Evolutionary conservation across 2,113 vertebrate genomes (phyloP), one percentile per base, ranked within the genome.

Genomic region (Aspidoscelis tigris): DNA sequence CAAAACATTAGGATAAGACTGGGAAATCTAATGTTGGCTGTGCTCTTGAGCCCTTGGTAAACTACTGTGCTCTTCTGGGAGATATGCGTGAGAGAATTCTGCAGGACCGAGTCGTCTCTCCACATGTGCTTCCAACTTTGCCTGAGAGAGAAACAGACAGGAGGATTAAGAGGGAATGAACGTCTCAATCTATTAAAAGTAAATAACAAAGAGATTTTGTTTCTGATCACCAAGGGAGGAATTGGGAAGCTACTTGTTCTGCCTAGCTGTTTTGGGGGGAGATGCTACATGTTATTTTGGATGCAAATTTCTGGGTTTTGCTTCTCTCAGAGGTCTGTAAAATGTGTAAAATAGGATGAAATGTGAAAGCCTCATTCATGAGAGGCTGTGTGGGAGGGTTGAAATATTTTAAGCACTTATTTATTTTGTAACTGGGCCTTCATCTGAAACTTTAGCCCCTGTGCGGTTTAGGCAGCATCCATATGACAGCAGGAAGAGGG

Each of bases 141-240:
- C 10, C 24, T 75, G 53, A 72, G 66, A 21, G 81, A 43, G n/a
- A 86, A 64, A 76, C 39, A 43, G 73, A 55, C 61, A n/a, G 72
- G 78, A 87, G 14, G 33, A 44, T 61, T 76, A 69, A 75, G 73
- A 61, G 8, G 24, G n/a, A 64, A 87, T 86, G 50, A 41, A 80
- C 18, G 65, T 76, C 81, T 16, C 41, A 65, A 76, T 10, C 10
- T 55, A 65, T 61, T 72, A 73, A 84, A 76, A 84, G 11, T 1
- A 85, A 82, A 55, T 83, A 87, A 79, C 20, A 58, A 76, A 80
- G 73, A 75, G 53, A 82, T 85, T 80, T 24, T 7, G 21, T 61
- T 26, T n/a, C 70, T 80, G 53, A 9, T 69, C 39, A 39, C 11
- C 53, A 68, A 64, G 44, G 81, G 24, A 43, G n/a, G 55, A 83